phyloP scores from a whole-genome alignment of 2,888 invertebrate genomes.

The Eupeodes latifasciatus region DNA sequence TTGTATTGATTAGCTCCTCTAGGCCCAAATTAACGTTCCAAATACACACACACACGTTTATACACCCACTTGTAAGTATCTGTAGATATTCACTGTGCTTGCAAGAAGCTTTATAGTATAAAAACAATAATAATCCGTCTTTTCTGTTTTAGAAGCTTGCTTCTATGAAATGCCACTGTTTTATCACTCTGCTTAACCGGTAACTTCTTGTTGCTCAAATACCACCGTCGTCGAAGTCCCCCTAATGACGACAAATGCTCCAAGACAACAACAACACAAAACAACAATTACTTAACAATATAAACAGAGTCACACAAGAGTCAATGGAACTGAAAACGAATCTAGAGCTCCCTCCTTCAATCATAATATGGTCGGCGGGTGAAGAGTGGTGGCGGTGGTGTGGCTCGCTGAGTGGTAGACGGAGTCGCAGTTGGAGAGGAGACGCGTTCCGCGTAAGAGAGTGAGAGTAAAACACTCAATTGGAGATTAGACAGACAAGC shows the following conservation, averaged over 20 bases:
- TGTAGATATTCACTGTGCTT: constrained; percentile 1
- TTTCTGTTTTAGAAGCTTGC: constrained; percentile 53
- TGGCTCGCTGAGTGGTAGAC: too few relatives aligned
- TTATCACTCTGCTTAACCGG: constrained; percentile 45
- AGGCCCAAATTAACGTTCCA: constrained; percentile 71
- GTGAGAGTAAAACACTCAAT: constrained; percentile 64
- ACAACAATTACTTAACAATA: constrained; percentile 62
- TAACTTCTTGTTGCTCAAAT: constrained; percentile 60
- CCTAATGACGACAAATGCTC: constrained; percentile 33
- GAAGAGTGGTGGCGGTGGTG: not conserved
- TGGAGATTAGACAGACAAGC: constrained; percentile 42
- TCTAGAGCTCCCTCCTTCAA: constrained; percentile 62
- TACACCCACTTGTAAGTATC: constrained; percentile 24
- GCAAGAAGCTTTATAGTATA: constrained; percentile 55
- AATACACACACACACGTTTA: constrained; percentile 41
- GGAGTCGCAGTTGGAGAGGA: not conserved
- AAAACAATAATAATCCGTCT: not conserved
- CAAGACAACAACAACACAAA: constrained; percentile 41
- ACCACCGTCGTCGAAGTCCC: constrained; percentile 52
- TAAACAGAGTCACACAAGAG: constrained; percentile 64
- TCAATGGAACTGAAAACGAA: constrained; percentile 67
- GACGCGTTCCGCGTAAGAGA: constrained; percentile 54
- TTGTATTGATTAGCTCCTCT: constrained; percentile 65
- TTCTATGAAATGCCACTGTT: constrained; percentile 50
- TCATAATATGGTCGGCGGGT: not conserved